These are phyloP conservation scores for Ptychoptera contaminata DNA, from an alignment of 2,888 invertebrate genomes.

Conservation along the genomic window DNA sequence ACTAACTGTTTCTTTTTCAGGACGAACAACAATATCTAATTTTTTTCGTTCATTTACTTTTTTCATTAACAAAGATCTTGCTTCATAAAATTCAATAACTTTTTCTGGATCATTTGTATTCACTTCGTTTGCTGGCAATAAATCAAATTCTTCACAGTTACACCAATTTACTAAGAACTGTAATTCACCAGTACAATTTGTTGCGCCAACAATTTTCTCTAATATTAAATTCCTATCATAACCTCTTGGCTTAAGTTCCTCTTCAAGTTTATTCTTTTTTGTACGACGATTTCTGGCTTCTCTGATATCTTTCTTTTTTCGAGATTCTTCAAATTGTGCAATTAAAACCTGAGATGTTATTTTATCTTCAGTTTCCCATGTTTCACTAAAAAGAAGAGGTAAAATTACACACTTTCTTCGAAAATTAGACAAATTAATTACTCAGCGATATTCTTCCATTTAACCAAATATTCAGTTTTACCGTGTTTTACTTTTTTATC, in stretches of 20 bases:
- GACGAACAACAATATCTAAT: not conserved
- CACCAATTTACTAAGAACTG: conserved; percentile 87
- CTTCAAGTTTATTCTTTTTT: conserved; percentile 35
- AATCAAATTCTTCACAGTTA: conserved; percentile 46
- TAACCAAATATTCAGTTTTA: too few relatives aligned
- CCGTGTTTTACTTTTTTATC: too few relatives aligned
- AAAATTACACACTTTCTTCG: too few relatives aligned
- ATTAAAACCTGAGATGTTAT: too few relatives aligned
- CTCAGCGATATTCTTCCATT: too few relatives aligned
- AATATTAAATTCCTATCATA: conserved; percentile 65
- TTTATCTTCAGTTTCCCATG: too few relatives aligned
- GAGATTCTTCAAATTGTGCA: too few relatives aligned
- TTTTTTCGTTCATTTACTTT: conserved; percentile 20
- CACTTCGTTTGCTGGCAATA: conserved; percentile 44
- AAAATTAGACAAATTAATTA: too few relatives aligned
- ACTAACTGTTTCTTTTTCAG: too few relatives aligned
- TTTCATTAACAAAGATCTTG: conserved; percentile 27
- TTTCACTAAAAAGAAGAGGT: too few relatives aligned
- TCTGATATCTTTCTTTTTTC: too few relatives aligned
- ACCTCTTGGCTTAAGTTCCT: conserved; percentile 50
- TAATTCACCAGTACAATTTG: conserved; percentile 73
- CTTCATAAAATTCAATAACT: conserved; percentile 47
- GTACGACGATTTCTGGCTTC: not conserved
- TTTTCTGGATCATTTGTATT: conserved; percentile 44
- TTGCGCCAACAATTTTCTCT: conserved; percentile 79